Evolutionary conservation across 53 echinoderm and acorn worm species (phyloP), one percentile per base, ranked within the genome.

Genomic region (Astropecten irregularis): DNA sequence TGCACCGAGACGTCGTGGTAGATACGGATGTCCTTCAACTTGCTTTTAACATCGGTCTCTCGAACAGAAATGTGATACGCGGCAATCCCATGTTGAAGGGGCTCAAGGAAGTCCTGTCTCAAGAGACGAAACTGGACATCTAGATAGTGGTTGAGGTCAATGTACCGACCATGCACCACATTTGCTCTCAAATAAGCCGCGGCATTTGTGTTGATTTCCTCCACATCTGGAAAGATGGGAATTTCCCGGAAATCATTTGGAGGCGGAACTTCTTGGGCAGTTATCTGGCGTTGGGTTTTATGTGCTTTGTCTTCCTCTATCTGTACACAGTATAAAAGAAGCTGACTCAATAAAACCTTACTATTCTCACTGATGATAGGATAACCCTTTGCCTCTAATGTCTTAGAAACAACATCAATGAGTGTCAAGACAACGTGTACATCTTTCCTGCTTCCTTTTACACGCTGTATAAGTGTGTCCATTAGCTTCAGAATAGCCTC

Each of bases 61-160:
- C 49, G 46, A 33, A 69, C 25, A 23, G 61, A 53, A 9, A 29
- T 35, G 16, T 87, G 84, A 69, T 94, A 97, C 70, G 92, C 92
- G 19, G 54, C 81, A 26, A 97, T 97, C 3, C 97, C 97, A 20
- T 82, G 68, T 69, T 92, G 83, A 23, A 97, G 55, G 32, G 97
- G 97, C 20, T 73, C 85, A 22, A 97, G 62, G 56, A 97, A 94
- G 49, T 97, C 97, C 56, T 97, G 92, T 59, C 92, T 89, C 47
- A 93, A 73, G 5, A 97, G 90, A 62, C 97, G 90, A 50, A 94
- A 97, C 82, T 97, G 97, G 25, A 97, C 88, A 58, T 97, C 97
- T 9, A 97, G 79, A 49, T 97, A 97, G 36, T 97, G 92, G 27
- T 91, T 88, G 9, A 92, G 85, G 37, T 90, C 83, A 15, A 84